phyloP scores from a whole-genome alignment of 2,797 vertebrate species.

The Sphaeramia orbicularis region DNA sequence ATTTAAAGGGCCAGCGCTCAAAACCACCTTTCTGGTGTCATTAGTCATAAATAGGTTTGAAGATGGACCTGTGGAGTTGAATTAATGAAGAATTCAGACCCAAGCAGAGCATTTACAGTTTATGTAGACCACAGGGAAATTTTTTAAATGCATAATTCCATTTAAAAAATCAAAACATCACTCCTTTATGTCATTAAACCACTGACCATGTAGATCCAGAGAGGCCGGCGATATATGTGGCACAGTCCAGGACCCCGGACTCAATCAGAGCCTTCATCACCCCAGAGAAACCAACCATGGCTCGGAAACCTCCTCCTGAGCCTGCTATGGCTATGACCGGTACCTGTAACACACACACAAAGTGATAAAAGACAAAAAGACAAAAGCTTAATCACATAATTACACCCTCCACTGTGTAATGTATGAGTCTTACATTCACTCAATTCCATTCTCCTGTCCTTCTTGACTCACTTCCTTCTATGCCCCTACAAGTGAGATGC shows the following conservation, averaged over 20 bases:
- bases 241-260: conserved; percentile 94
- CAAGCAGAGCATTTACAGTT: too few species aligned
- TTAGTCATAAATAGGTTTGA: too few species aligned
- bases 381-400: conserved; percentile 18
- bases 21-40: too few species aligned
- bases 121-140: too few species aligned
- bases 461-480: conserved; percentile 45
- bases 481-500: background rate
- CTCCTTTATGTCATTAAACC: background rate
- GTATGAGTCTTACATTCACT: conserved; percentile 24
- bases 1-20: too few species aligned
- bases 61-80: too few species aligned
- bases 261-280: conserved; percentile 97
- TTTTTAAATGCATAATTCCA: too few species aligned
- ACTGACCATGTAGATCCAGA: conserved; percentile 97
- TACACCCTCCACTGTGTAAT: background rate
- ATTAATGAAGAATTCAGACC: too few species aligned
- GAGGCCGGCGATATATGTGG: conserved; percentile 94
- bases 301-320: conserved; percentile 97
- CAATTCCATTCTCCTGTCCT: conserved; percentile 21
- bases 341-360: conserved; percentile 83
- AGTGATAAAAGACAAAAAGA: too few species aligned
- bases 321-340: conserved; percentile 95
- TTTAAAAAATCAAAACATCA: too few species aligned
- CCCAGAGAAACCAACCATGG: conserved; percentile 96